Evolutionary conservation across 2,113 vertebrate genomes (phyloP), one percentile per base, ranked within the genome.

Genomic region (Oncorhynchus gorbuscha): DNA sequence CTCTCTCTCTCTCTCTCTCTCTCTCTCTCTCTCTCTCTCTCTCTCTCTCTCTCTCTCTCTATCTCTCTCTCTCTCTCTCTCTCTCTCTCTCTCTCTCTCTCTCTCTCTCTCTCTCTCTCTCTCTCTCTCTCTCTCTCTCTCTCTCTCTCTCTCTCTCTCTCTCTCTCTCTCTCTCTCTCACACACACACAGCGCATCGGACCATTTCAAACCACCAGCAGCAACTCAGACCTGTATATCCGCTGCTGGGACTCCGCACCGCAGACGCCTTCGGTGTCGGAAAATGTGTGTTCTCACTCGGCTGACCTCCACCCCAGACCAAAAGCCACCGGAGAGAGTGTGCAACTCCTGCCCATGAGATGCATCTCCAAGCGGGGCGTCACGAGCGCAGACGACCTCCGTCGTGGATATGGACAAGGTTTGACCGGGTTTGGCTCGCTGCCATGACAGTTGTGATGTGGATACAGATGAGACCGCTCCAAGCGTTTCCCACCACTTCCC

Each of bases 401-500:
- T 49, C 68, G 71, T 73, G 71, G 67, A 75, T 55, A 71, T 39
- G 65, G 22, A 77, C n/a, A 74, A 45, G 32, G 75, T 73, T 64
- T 35, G 61, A 66, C 39, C 24, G 30, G n/a, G 66, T 80, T 80
- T 79, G 79, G 65, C 28, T 76, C 3, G 45, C 81, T 61, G 62
- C 49, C 5, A 14, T 71, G 39, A 70, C 62, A 71, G 51, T 80
- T 62, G 32, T 77, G 12, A 58, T 71, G n/a, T n/a, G 73, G 24
- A 74, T 74, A 61, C 94, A 93, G 12, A 90, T 85, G 77, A 76
- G 73, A 74, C 28, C 80, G 75, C 93, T 94, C 82, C 91, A 91
- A 49, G 94, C 94, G 68, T 95, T 94, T 92, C 94, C 94, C 89
- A 93, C 94, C 88, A 0, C 8, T 24, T 95, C 94, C 89, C 84